Conservation (phyloP, 2,113 vertebrate species). For the Sturnus vulgaris region DNA sequence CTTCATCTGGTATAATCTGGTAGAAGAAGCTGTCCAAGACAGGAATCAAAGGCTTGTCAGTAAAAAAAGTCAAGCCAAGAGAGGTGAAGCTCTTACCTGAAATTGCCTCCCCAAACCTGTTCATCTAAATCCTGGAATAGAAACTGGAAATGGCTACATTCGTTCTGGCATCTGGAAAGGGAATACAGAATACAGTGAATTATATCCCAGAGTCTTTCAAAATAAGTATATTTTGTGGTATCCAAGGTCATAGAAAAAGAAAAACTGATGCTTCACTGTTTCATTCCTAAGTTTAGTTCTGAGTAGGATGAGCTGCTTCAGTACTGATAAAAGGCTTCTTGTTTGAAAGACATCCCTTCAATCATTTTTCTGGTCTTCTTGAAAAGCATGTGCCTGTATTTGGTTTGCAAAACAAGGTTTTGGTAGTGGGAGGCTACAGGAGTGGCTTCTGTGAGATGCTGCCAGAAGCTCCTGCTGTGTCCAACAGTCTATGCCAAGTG, state of each 20-base stretch:
- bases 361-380: neutral
- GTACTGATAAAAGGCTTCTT: neutral
- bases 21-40: neutral
- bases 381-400: neutral
- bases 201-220: neutral
- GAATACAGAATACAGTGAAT: neutral
- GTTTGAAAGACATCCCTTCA: neutral
- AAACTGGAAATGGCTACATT: neutral
- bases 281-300: neutral
- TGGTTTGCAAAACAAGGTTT: neutral
- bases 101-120: neutral
- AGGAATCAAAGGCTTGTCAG: neutral
- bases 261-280: neutral
- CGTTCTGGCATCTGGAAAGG: neutral
- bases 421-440: neutral
- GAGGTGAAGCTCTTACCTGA: neutral
- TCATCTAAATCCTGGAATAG: neutral
- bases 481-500: rapidly evolving
- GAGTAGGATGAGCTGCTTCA: neutral
- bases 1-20: neutral
- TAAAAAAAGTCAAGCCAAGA: neutral
- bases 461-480: neutral
- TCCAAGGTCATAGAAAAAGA: neutral
- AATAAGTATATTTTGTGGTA: neutral
- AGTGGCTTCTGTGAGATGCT: neutral